These are phyloP conservation scores for Carlito syrichta DNA, from an alignment of 2,113 vertebrate genomes.

Conservation along the genomic window DNA sequence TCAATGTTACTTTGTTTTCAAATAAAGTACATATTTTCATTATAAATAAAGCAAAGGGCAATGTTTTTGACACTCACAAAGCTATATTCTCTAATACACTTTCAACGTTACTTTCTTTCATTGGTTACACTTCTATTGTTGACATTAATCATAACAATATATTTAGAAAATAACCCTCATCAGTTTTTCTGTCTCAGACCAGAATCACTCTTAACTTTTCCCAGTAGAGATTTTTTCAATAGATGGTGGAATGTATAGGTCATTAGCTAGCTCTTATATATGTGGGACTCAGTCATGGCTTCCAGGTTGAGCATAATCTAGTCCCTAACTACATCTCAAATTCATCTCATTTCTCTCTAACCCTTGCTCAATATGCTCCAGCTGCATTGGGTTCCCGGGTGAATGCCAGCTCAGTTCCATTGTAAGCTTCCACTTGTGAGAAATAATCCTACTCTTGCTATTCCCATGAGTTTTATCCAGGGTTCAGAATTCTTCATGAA, in stretches of 20 bases:
- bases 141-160: background rate
- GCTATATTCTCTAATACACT: background rate
- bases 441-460: background rate
- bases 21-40: background rate
- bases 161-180: background rate
- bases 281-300: background rate
- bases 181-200: background rate
- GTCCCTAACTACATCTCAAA: background rate
- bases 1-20: background rate
- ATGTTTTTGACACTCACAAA: background rate
- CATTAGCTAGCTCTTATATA: background rate
- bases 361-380: background rate
- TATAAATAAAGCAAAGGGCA: background rate
- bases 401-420: background rate
- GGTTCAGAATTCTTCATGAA: background rate
- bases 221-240: background rate
- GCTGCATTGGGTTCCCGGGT: background rate
- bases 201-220: background rate
- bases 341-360: background rate
- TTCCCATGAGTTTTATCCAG: background rate
- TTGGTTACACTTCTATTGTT: background rate
- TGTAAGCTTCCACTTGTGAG: background rate
- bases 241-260: background rate
- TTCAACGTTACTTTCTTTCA: background rate
- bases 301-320: background rate